These are phyloP conservation scores for Heliocidaris erythrogramma DNA, from an alignment of 35 echinoderm and acorn worm species.

Conservation along the genomic window DNA sequence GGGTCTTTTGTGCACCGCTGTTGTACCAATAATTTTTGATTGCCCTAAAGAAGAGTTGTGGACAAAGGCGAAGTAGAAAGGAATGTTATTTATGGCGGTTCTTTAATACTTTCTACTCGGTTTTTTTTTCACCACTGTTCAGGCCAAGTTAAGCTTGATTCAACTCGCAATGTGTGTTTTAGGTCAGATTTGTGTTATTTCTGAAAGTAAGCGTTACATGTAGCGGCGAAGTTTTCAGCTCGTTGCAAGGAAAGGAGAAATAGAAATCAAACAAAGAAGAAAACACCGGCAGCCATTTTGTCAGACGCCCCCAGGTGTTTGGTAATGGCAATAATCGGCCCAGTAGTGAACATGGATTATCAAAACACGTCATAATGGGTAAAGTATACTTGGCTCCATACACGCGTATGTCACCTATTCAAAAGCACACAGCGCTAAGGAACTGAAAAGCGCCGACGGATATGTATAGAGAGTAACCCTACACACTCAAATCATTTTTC, in stretches of 20 bases:
- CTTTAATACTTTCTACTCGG: conserved; percentile 10
- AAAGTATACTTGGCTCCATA: neutral
- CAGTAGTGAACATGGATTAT: conserved; percentile 44
- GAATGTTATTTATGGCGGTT: conserved; percentile 37
- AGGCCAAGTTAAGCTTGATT: conserved; percentile 24
- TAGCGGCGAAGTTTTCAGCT: neutral
- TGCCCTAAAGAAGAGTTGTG: neutral
- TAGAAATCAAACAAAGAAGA: conserved; percentile 20
- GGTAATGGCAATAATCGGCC: conserved; percentile 37
- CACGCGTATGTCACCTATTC: conserved; percentile 15
- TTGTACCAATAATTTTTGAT: conserved; percentile 20
- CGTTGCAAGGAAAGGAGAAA: conserved; percentile 26
- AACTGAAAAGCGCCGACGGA: neutral
- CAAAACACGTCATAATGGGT: conserved; percentile 41
- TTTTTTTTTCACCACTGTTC: neutral
- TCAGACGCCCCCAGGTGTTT: conserved; percentile 41
- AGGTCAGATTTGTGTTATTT: conserved; percentile 52
- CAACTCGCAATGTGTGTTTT: conserved; percentile 42
- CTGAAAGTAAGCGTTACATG: conserved; percentile 42
- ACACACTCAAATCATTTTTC: conserved; percentile 45
- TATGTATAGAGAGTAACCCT: conserved; percentile 45
- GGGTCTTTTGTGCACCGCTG: neutral
- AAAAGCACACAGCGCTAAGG: conserved; percentile 9
- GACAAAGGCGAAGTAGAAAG: neutral
- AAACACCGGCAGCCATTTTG: conserved; percentile 25